These are phyloP conservation scores for Seladonia tumulorum DNA, from an alignment of 2,888 invertebrate genomes.

Conservation along the genomic window DNA sequence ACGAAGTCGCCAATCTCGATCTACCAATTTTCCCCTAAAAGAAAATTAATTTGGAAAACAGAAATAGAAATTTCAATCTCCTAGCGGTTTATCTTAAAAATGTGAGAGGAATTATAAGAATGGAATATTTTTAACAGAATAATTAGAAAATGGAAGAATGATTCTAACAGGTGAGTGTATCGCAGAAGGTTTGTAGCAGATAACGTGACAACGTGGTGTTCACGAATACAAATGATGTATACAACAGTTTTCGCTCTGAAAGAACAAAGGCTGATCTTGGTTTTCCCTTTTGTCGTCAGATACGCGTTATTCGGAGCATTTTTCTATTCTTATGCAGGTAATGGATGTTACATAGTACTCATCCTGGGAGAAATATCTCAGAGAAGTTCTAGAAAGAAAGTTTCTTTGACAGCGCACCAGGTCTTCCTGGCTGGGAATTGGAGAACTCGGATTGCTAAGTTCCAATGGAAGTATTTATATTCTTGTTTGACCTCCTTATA, in stretches of 20 bases:
- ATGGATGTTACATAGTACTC: background rate
- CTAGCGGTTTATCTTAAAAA: background rate
- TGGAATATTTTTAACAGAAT: background rate
- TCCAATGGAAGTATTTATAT: background rate
- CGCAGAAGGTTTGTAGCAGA: background rate
- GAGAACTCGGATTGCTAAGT: background rate
- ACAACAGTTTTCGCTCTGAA: background rate
- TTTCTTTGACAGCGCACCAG: conserved; percentile 5
- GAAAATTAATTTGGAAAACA: background rate
- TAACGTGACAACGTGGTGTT: background rate
- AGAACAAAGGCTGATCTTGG: conserved; percentile 7
- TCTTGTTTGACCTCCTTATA: background rate
- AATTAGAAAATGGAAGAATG: background rate
- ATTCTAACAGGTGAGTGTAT: background rate
- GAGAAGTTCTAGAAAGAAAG: background rate
- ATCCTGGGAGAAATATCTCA: background rate
- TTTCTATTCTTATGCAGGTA: background rate
- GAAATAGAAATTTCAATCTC: background rate
- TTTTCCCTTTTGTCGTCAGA: background rate
- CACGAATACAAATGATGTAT: too few species aligned
- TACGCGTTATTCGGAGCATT: background rate
- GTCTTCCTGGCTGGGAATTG: background rate
- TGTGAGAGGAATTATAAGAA: background rate
- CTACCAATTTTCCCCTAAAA: background rate
- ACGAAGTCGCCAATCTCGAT: background rate